Evolutionary conservation across 2,797 vertebrate genomes (phyloP), one percentile per base, ranked within the genome.

Genomic region (Tadarida brasiliensis): DNA sequence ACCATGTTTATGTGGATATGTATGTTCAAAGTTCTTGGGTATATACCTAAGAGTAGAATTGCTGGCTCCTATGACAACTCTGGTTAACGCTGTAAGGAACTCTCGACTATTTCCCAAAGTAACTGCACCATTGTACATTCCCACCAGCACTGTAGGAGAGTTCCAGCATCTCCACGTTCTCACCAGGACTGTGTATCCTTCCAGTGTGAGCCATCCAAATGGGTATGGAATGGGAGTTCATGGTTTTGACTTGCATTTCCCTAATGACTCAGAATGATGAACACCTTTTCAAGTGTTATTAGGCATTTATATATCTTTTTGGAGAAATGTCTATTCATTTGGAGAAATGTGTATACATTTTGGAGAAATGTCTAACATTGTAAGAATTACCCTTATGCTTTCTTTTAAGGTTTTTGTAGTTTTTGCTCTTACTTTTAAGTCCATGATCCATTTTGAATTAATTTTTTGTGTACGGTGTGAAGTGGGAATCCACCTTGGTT

Each of bases 211-310:
- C 3, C 44, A 47, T 56, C 5, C 14, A 44, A 71, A 15, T 35
- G 39, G 11, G 8, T 14, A 54, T 47, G 22, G 71, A 94, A n/a
- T 35, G 19, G 11, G 77, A 87, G 78, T 19, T 24, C 4, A 20
- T 44, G 22, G 88, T 71, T 94, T 83, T 86, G 24, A 86, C 68
- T 91, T 86, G 11, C 11, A 73, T 71, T 87, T 92, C 28, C 16
- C 35, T 61, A 82, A 44, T 63, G 73, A 89, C 33, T 88, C 59
- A 71, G 39, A 71, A 88, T 82, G 33, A 5, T 33, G 16, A 73
- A n/a, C 22, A 93, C 47, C 15, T 86, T 90, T 91, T 70, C n/a
- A 80, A 47, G 30, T 84, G 19, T 7, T 47, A 24, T 51, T 91
- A 81, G 19, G 20, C 35, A 39, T 76, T 81, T 81, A 35, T 56